Base-by-base conservation (phyloP, 2,113 vertebrate species). In the Microcebus jonahi region DNA sequence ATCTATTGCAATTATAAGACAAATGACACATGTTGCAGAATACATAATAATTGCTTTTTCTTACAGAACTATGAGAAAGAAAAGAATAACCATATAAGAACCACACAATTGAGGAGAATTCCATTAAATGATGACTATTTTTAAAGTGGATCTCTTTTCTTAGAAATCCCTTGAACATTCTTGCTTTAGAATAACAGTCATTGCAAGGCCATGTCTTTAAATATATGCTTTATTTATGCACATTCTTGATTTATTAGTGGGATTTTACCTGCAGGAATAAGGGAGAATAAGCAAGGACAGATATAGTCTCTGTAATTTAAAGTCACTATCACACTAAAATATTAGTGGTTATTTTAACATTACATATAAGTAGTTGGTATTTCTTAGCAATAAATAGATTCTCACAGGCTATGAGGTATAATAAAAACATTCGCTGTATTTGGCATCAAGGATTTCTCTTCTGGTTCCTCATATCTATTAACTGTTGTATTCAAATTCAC, bases 1-100 rank as follows among this genome's bases (percentile, higher is more conserved):
- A 59, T 96, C 53, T 79, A 81, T 76, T 90, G 27, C 92, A 94
- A 96, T 98, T 96, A 67, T 61, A 76, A 93, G 94, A 89, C 63
- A 96, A 77, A 97, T 88, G 85, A 70, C 34, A 91, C 20, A 48
- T 96, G n/a, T 59, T 96, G 27, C 92, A 48, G n/a, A n/a, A 67
- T 97, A 63, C 68, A 96, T 93, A 91, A 65, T 95, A 90, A 29
- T 91, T 97, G 75, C 0, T 80, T 97, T 90, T 65, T 61, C 79
- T 95, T 50, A 94, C 17, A 82, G 13, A 36, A 39, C 55, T 87
- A 65, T 68, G 81, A 87, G 53, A 50, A 25, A 96, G 85, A 59
- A 68, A 48, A 75, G 36, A 45, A 90, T 57, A 61, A 86, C 39
- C 48, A 83, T 61, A 57, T 17, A 89, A 84, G 80, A 53, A 94